These are phyloP conservation scores for Abramis brama DNA, from an alignment of 2,113 vertebrate genomes.

Conservation along the genomic window DNA sequence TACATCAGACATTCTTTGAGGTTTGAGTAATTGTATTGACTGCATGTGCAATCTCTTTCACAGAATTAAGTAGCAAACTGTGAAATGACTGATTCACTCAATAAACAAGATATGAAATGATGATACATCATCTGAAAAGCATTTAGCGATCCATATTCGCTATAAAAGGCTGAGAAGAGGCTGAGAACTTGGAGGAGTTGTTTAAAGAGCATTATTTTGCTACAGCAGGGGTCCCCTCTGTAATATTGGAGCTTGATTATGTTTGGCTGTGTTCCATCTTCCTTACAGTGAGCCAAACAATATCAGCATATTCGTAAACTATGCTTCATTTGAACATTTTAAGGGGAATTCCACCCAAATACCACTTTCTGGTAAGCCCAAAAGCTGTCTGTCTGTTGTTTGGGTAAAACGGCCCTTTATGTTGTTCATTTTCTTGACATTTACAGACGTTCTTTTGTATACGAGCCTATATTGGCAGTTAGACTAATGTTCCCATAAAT, in stretches of 20 bases:
- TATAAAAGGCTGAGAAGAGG: slow-evolving; percentile 25
- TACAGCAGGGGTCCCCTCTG: slow-evolving; percentile 53
- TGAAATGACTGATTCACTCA: slow-evolving; percentile 44
- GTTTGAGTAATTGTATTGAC: slow-evolving; percentile 38
- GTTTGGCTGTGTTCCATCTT: slow-evolving; percentile 69
- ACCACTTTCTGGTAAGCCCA: background rate
- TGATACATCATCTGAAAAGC: slow-evolving; percentile 38
- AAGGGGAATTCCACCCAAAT: slow-evolving; percentile 28
- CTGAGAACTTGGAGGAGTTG: slow-evolving; percentile 31
- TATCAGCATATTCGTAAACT: slow-evolving; percentile 71
- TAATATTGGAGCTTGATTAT: slow-evolving; percentile 68
- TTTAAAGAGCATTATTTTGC: slow-evolving; percentile 44
- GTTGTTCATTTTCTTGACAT: slow-evolving; percentile 23
- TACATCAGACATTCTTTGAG: slow-evolving; percentile 38
- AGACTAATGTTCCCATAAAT: slow-evolving; percentile 61
- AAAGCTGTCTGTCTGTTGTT: background rate
- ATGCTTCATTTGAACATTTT: slow-evolving; percentile 69
- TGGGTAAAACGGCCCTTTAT: background rate
- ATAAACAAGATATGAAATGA: slow-evolving; percentile 44
- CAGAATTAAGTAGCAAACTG: slow-evolving; percentile 44
- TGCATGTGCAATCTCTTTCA: slow-evolving; percentile 22
- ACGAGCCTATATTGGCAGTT: slow-evolving; percentile 53
- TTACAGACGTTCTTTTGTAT: slow-evolving; percentile 21
- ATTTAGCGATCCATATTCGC: slow-evolving; percentile 22
- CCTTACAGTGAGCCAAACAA: slow-evolving; percentile 73